Evolutionary conservation across 2,888 invertebrate genomes (phyloP).

Genomic region (Papilio elwesi): DNA sequence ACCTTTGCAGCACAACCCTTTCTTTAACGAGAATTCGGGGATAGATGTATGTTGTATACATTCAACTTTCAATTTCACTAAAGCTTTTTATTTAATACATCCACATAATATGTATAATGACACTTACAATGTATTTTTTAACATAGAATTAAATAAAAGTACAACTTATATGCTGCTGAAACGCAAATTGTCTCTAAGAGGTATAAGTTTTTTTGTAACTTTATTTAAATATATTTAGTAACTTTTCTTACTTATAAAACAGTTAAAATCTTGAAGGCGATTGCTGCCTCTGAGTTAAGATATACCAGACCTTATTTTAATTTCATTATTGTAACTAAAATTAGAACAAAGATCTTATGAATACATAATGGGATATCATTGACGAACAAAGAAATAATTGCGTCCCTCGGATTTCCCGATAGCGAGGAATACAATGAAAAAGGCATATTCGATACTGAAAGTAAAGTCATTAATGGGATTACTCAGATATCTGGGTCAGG

Average conservation of each 20-base stretch:
- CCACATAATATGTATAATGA: too few species aligned
- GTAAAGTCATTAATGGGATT: slow-evolving; percentile 57
- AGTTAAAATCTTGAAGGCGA: too few species aligned
- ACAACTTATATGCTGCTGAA: too few species aligned
- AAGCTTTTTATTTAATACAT: too few species aligned
- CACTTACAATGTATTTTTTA: too few species aligned
- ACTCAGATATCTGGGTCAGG: slow-evolving; percentile 68
- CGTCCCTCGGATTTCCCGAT: slow-evolving; percentile 40
- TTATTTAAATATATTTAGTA: too few species aligned
- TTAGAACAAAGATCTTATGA: slow-evolving; percentile 11
- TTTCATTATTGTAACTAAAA: neutral
- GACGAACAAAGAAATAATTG: slow-evolving; percentile 37
- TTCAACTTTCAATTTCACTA: slow-evolving; percentile 24
- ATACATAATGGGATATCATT: slow-evolving; percentile 2
- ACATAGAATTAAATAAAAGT: too few species aligned
- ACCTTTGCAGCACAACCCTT: slow-evolving; percentile 48
- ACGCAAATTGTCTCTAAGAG: too few species aligned
- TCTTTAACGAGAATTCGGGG: slow-evolving; percentile 39
- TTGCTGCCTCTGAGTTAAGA: too few species aligned
- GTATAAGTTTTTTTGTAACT: too few species aligned
- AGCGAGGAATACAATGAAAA: slow-evolving; percentile 50
- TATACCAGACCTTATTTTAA: too few species aligned
- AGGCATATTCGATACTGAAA: slow-evolving; percentile 52
- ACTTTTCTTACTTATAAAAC: too few species aligned
- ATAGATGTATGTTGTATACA: slow-evolving; percentile 10